A percentile compares a stretch with the other conserved stretches of the same genome.
Conservation (phyloP, 2,888 invertebrate species). For the Nebria salina region DNA sequence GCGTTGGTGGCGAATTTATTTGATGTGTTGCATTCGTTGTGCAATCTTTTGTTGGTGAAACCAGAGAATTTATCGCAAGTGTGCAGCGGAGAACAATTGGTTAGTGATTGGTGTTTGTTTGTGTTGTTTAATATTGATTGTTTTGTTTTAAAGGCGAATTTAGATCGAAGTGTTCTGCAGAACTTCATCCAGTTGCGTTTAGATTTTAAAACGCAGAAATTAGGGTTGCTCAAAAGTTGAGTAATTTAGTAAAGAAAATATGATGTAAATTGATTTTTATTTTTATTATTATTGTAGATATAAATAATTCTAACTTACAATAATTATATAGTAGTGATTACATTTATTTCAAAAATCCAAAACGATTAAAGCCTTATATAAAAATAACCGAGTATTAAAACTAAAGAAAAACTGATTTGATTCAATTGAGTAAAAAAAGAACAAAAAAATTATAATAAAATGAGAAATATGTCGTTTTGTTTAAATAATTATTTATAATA, state of each 20-base stretch:
- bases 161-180: conserved; percentile 88
- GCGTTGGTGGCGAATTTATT: conserved; percentile 87
- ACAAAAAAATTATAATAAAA: background rate
- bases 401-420: background rate
- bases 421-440: background rate
- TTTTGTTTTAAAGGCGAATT: conserved; percentile 75
- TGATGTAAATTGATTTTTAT: background rate
- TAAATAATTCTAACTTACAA: conserved; percentile 47
- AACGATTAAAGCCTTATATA: background rate
- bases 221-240: conserved; percentile 65
- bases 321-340: conserved; percentile 38
- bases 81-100: conserved; percentile 92
- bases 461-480: background rate
- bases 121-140: background rate
- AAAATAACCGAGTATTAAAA: background rate
- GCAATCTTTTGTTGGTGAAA: conserved; percentile 93
- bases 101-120: conserved; percentile 62
- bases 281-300: conserved; percentile 40
- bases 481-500: conserved; percentile 1
- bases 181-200: conserved; percentile 94
- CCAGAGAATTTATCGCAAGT: conserved; percentile 97
- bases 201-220: conserved; percentile 91
- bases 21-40: conserved; percentile 94
- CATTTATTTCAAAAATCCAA: conserved; percentile 29
- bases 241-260: background rate